These are phyloP conservation scores for Heliothis peltigera DNA, from an alignment of 2,888 invertebrate genomes.

Conservation along the genomic window DNA sequence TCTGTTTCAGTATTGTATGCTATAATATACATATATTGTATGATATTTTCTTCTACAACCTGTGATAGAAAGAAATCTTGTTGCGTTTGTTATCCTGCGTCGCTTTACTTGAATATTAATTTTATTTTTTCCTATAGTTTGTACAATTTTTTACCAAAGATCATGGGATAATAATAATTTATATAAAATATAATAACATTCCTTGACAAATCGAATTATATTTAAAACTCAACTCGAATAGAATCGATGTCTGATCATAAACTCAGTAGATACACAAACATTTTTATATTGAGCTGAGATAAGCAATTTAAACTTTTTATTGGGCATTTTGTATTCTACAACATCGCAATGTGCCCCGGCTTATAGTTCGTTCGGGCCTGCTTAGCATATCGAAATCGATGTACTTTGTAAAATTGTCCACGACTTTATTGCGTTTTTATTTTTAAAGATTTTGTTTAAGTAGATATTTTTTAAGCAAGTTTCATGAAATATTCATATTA, in stretches of 20 bases:
- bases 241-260: not conserved
- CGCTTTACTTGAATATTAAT: not conserved
- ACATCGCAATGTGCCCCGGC: slow-evolving; percentile 14
- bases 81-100: no score
- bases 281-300: slow-evolving; percentile 21
- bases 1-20: slow-evolving; percentile 1
- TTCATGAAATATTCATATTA: slow-evolving; percentile 18
- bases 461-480: slow-evolving; percentile 7
- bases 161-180: not conserved
- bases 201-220: not conserved
- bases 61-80: slow-evolving; percentile 54
- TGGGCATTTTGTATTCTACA: slow-evolving; percentile 33
- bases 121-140: no score
- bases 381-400: slow-evolving; percentile 35
- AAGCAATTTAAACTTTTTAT: slow-evolving; percentile 34
- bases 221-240: not conserved
- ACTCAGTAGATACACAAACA: not conserved
- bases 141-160: slow-evolving; percentile 8
- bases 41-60: slow-evolving; percentile 60
- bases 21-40: slow-evolving; percentile 26
- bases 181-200: not conserved
- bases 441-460: slow-evolving; percentile 18
- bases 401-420: slow-evolving; percentile 12
- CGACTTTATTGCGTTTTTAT: slow-evolving; percentile 25
- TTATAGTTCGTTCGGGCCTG: slow-evolving; percentile 19